A percentile compares a stretch with the other conserved stretches of the same genome.
Evolutionary conservation across 2,888 invertebrate genomes (phyloP).

Genomic region (Napeogenes inachia): DNA sequence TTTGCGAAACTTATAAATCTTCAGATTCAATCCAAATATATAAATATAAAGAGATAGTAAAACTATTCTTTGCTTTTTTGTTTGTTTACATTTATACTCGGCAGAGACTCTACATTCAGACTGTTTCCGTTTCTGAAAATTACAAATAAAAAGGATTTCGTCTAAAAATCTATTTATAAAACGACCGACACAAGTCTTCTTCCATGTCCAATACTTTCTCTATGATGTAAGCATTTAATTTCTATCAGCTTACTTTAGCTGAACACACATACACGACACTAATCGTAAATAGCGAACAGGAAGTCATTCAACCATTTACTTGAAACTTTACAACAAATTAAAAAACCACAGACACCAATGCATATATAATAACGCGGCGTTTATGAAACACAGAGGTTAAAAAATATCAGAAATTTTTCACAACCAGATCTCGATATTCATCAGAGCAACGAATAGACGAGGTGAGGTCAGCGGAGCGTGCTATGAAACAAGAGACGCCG

Average conservation of each 20-base stretch:
- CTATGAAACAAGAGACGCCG: slow-evolving; percentile 18
- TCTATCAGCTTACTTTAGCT: slow-evolving; percentile 34
- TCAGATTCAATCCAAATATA: not conserved
- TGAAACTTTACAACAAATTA: slow-evolving; percentile 24
- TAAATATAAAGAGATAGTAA: not conserved
- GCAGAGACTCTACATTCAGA: no score
- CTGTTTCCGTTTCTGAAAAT: no score
- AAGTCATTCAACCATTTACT: not conserved
- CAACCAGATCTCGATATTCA: slow-evolving; percentile 56
- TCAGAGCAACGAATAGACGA: slow-evolving; percentile 52
- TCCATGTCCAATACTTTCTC: slow-evolving; percentile 58
- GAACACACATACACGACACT: not conserved
- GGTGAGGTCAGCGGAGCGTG: slow-evolving; percentile 56
- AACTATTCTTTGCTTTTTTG: no score
- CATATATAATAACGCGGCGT: slow-evolving; percentile 35
- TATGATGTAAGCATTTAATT: slow-evolving; percentile 38
- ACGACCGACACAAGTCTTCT: slow-evolving; percentile 27
- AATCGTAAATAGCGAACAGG: not conserved
- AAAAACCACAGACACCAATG: slow-evolving; percentile 24
- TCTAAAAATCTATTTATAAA: slow-evolving; percentile 44
- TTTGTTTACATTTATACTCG: no score
- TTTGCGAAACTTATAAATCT: not conserved
- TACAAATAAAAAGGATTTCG: slow-evolving; percentile 6
- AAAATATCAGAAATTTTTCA: slow-evolving; percentile 53
- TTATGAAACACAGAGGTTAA: slow-evolving; percentile 44